Evolutionary conservation across 2,888 invertebrate genomes (phyloP), one percentile per base, ranked within the genome.

Genomic region (Scaeva pyrastri): DNA sequence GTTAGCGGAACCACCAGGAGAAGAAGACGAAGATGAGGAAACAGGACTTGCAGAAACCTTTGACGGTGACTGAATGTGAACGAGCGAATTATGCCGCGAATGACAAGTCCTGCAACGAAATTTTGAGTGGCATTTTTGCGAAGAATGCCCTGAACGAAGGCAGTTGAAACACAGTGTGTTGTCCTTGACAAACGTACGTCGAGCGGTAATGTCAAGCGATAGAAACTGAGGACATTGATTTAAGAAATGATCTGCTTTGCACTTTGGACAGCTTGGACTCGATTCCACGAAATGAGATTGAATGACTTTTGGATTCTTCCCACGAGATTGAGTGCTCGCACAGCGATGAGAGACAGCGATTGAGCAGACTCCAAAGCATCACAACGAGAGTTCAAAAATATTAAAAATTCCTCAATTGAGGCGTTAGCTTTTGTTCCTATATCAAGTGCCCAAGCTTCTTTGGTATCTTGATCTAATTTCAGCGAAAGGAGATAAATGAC

Each of bases 291-390:
- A 26, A 55, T 55, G 80, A 39, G 41, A 80, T 19, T 68, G 64
- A 66, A 39, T 45, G 19, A n/a, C n/a, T 31, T 41, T 52, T 55
- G 39, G 75, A 43, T 16, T 55, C 23, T 55, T 55, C 36, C 12
- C 43, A n/a, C 60, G 55, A 60, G 21, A n/a, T 31, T 19, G 60
- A 16, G 55, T 31, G n/a, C n/a, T n/a, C 3, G n/a, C 10, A 36
- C 52, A n/a, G n/a, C n/a, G n/a, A n/a, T n/a, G n/a, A n/a, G 39
- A 16, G 26, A 36, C 8, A 48, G 23, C 5, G 56, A 23, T 41
- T 19, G 52, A 45, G 48, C 14, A 45, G n/a, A 52, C 50, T n/a
- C 74, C 12, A 41, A 72, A 79, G 66, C n/a, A 83, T 52, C 16
- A 41, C 12, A 19, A 14, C 12, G 16, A n/a, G 62, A 58, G 26